Evolutionary conservation across 2,888 invertebrate genomes (phyloP).

Genomic region (Penaeus monodon): DNA sequence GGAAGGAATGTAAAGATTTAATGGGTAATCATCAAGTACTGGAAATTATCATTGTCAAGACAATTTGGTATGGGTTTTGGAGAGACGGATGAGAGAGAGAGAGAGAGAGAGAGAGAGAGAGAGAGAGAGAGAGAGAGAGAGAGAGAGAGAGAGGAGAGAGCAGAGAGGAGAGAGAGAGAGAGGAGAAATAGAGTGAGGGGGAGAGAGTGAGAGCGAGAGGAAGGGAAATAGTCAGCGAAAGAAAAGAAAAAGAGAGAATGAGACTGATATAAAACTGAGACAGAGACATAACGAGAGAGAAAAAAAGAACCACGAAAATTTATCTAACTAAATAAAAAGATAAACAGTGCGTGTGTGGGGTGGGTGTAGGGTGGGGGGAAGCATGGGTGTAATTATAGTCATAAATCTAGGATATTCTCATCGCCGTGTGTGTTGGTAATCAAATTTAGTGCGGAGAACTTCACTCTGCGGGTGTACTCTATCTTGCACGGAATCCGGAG

Average conservation of each 20-base stretch:
- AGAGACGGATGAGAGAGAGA: neutral
- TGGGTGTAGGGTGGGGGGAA: too few relatives aligned
- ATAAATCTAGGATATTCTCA: too few relatives aligned
- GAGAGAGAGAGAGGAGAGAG: neutral
- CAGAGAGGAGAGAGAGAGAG: neutral
- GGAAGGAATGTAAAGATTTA: neutral
- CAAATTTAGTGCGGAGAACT: too few relatives aligned
- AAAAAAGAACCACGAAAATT: too few relatives aligned
- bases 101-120: neutral
- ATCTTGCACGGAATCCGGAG: too few relatives aligned
- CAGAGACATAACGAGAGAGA: too few relatives aligned
- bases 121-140: neutral
- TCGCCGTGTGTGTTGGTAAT: too few relatives aligned
- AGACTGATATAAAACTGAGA: neutral
- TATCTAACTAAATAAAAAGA: too few relatives aligned
- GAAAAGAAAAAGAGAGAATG: neutral
- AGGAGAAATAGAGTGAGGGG: neutral
- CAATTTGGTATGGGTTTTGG: neutral
- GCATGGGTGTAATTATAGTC: too few relatives aligned
- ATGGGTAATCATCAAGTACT: neutral
- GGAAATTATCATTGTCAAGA: neutral
- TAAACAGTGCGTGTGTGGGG: too few relatives aligned
- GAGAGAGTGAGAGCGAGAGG: conserved; percentile 8
- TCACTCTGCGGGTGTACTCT: too few relatives aligned
- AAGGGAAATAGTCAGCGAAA: too few relatives aligned